Percentiles rank a stretch among this genome's conserved stretches.
Evolutionary conservation across 2,797 vertebrate species (phyloP).

Genomic region (Sebastes trivittatus): DNA sequence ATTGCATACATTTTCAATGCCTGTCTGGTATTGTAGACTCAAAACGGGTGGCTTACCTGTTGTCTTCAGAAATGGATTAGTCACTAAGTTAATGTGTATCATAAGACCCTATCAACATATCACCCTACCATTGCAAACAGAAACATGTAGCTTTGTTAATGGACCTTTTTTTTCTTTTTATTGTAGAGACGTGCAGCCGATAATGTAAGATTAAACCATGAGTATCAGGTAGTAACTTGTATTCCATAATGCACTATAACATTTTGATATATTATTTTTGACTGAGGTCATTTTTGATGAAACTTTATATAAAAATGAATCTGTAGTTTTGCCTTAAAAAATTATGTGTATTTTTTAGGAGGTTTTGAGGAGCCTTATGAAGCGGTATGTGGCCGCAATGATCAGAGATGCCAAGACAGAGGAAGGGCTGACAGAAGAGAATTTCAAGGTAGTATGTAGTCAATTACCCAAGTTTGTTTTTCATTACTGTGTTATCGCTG

Average conservation of each 20-base stretch:
- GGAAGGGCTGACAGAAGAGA: conserved; percentile 95
- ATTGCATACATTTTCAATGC: background rate
- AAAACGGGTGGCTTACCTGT: background rate
- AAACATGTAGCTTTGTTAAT: background rate
- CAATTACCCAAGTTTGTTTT: background rate
- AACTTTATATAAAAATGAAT: background rate
- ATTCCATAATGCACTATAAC: background rate
- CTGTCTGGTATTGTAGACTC: background rate
- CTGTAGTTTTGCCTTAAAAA: background rate
- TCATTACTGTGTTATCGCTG: background rate
- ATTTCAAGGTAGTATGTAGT: conserved; percentile 90
- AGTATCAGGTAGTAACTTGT: conserved; percentile 89
- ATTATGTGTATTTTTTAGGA: conserved; percentile 81
- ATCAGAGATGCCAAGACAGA: conserved; percentile 96
- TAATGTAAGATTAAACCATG: conserved; percentile 90
- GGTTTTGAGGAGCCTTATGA: conserved; percentile 94
- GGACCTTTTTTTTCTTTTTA: background rate
- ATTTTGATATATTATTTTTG: background rate
- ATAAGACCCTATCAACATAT: background rate
- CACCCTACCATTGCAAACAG: background rate
- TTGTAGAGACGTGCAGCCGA: conserved; percentile 91
- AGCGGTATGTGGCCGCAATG: conserved; percentile 96
- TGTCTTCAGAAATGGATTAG: background rate
- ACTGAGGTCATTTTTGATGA: background rate
- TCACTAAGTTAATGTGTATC: background rate